Base-by-base conservation (phyloP, 2,888 invertebrate species). In the Atherix ibis region DNA sequence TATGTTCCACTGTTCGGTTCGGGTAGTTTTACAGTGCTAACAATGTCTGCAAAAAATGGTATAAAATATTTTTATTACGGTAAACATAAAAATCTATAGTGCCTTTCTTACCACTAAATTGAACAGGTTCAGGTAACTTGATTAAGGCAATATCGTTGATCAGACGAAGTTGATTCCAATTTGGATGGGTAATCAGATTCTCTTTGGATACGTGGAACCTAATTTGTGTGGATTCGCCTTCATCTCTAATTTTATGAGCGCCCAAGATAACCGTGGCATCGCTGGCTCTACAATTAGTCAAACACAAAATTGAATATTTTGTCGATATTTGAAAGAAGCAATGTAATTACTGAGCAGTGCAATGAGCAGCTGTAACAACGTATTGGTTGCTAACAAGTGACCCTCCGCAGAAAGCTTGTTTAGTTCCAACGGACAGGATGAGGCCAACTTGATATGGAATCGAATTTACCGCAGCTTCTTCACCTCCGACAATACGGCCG, bases 401-500 rank as follows among this genome's bases (percentile, higher is more conserved):
- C 16, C 19, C 27, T 4, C 37, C 37, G 28, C 37, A 37, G 31
- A 34, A 37, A 13, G 2, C n/a, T 2, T 8, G 12, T 10, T 16
- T 27, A 22, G 2, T 16, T 6, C 31, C 37, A 13, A 33, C 18
- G 3, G 16, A 9, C 15, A 37, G 16, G 13, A 24, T 16, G 2
- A 37, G 24, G 9, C 34, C 34, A 13, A 27, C 37, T 37, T 37
- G 37, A 43, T 59, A 58, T 28, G 59, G 57, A 32, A 59, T 55
- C 19, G 48, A 45, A 34, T 54, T 44, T 0, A 50, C 51, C 36
- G 47, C 43, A 5, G 56, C 59, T 18, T 55, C 52, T 38, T 46
- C 47, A 18, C 58, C 58, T 19, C 58, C 58, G 34, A 58, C 47
- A 3, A 58, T 59, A 19, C 57, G 54, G 46, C 54, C 55, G 10